A percentile compares a stretch with the other conserved stretches of the same genome.
Evolutionary conservation across 2,888 invertebrate genomes (phyloP).

Genomic region (Lithophane semibrunnea): DNA sequence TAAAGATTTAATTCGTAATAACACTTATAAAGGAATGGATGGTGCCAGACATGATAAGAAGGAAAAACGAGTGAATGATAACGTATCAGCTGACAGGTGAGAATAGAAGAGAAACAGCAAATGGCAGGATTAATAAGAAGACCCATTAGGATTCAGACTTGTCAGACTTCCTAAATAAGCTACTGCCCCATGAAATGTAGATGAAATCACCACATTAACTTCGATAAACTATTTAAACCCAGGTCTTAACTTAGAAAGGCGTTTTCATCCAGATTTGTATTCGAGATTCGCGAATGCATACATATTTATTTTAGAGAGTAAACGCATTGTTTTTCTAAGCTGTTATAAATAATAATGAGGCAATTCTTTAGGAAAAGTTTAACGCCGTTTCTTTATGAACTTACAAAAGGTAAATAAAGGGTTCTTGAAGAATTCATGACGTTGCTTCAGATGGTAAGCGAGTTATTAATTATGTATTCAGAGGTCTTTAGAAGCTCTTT

Average conservation of each 20-base stretch:
- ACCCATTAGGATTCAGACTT: no score
- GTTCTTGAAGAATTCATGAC: constrained; percentile 34
- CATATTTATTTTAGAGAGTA: constrained; percentile 57
- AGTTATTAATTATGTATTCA: constrained; percentile 34
- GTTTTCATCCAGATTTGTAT: constrained; percentile 66
- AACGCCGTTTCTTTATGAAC: not conserved
- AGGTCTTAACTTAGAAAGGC: constrained; percentile 58
- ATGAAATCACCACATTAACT: constrained; percentile 48
- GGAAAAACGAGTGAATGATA: not conserved
- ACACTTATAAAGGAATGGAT: not conserved
- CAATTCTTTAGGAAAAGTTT: constrained; percentile 14
- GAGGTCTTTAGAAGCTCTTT: constrained; percentile 8
- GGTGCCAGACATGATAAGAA: not conserved
- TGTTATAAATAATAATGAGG: constrained; percentile 38
- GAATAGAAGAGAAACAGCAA: not conserved
- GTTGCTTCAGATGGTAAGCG: constrained; percentile 18
- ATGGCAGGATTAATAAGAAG: not conserved
- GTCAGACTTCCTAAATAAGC: no score
- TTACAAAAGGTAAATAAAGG: constrained; percentile 12
- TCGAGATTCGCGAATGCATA: constrained; percentile 41
- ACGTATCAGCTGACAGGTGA: not conserved
- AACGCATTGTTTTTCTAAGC: constrained; percentile 18
- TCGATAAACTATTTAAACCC: constrained; percentile 52
- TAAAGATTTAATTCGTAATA: not conserved
- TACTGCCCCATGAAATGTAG: constrained; percentile 9